phyloP scores from a whole-genome alignment of 2,113 vertebrate genomes.

The Limanda limanda region DNA sequence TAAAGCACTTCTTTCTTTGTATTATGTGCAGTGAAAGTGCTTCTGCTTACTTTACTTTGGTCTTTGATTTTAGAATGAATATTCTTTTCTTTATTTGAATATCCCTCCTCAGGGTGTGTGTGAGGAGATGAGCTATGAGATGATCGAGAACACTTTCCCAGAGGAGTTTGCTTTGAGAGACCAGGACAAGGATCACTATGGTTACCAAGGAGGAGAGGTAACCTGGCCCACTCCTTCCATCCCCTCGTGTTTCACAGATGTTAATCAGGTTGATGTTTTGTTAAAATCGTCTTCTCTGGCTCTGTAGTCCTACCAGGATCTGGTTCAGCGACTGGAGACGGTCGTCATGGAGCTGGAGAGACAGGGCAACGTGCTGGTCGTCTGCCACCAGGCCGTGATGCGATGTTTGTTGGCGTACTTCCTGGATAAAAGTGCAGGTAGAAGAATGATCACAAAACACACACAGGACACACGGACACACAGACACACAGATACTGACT shows the following conservation, averaged over 20 bases:
- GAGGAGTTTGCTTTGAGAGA: constrained; percentile 96
- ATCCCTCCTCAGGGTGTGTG: constrained; percentile 89
- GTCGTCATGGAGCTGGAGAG: constrained; percentile 98
- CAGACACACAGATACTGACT: not conserved
- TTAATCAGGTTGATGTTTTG: too few relatives aligned
- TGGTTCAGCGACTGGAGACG: constrained; percentile 95
- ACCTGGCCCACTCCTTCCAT: not conserved
- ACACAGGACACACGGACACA: too few relatives aligned
- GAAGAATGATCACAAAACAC: too few relatives aligned
- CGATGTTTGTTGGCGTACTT: too few relatives aligned
- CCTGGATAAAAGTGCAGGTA: too few relatives aligned
- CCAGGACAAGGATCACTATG: constrained; percentile 97
- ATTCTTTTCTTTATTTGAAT: not conserved
- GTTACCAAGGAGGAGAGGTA: constrained; percentile 98
- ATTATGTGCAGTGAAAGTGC: not conserved
- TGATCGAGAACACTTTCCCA: constrained; percentile 91
- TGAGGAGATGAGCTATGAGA: constrained; percentile 96
- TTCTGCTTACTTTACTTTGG: not conserved
- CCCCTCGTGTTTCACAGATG: not conserved
- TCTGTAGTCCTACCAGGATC: constrained; percentile 94
- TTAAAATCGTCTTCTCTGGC: constrained; percentile 7
- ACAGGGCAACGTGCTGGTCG: constrained; percentile 93
- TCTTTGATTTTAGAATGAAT: too few relatives aligned
- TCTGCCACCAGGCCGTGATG: too few relatives aligned
- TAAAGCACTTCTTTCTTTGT: too few relatives aligned